Evolutionary conservation across 2,113 vertebrate species (phyloP).

Genomic region (Heterotilapia buettikoferi): DNA sequence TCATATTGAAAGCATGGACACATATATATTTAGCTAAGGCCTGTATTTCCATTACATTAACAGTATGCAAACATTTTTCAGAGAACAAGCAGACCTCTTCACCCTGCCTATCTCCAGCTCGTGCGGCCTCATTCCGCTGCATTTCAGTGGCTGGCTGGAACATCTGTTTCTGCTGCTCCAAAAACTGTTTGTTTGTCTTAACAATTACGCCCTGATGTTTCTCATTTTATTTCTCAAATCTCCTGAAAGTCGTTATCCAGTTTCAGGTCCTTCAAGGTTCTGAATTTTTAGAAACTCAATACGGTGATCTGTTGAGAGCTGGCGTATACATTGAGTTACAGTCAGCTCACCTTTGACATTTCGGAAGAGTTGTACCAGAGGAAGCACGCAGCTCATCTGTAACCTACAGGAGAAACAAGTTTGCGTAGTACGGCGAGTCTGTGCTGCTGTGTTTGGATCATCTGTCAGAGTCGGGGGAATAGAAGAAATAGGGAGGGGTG

Average conservation of each 20-base stretch:
- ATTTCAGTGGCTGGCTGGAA: constrained; percentile 56
- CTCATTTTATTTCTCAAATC: constrained; percentile 67
- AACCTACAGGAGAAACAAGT: constrained; percentile 28
- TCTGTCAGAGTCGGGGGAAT: constrained; percentile 29
- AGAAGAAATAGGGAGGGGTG: neutral
- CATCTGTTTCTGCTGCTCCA: constrained; percentile 73
- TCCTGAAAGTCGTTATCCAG: constrained; percentile 62
- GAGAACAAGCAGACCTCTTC: constrained; percentile 43
- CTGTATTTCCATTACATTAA: constrained; percentile 23
- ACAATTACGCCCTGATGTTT: constrained; percentile 68
- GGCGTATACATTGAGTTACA: constrained; percentile 6
- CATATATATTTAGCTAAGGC: constrained; percentile 28
- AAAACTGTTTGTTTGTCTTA: constrained; percentile 73
- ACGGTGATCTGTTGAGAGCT: constrained; percentile 47
- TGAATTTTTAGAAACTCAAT: constrained; percentile 43
- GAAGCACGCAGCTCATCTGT: constrained; percentile 29
- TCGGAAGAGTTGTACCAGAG: neutral
- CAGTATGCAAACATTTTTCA: neutral
- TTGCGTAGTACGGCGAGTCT: constrained; percentile 9
- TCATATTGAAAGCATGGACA: constrained; percentile 10
- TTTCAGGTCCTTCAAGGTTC: constrained; percentile 53
- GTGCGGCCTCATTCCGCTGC: neutral
- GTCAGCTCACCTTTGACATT: constrained; percentile 47
- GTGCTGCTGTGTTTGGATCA: constrained; percentile 30
- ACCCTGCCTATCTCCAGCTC: constrained; percentile 1